These are phyloP conservation scores for Pedetes capensis DNA, from an alignment of 2,113 vertebrate species.

Conservation along the genomic window DNA sequence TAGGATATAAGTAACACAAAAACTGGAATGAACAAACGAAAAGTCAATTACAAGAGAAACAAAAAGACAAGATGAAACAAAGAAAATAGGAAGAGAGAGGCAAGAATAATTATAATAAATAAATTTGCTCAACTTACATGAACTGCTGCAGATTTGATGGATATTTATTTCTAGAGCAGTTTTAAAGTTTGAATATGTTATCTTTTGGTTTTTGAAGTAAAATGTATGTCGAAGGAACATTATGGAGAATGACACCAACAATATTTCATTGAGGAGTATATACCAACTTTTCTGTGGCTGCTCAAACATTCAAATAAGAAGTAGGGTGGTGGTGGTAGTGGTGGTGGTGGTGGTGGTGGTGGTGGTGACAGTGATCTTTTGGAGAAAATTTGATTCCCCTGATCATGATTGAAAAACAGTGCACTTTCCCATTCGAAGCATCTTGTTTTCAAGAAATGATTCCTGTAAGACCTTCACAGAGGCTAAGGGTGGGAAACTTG, in stretches of 20 bases:
- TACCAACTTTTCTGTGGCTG: not conserved
- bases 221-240: not conserved
- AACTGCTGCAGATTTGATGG: not conserved
- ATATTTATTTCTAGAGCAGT: not conserved
- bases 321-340: no score
- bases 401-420: not conserved
- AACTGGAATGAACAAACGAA: not conserved
- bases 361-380: not conserved
- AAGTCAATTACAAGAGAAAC: not conserved
- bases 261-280: not conserved
- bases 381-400: not conserved
- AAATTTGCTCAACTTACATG: not conserved
- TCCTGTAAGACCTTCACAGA: rapidly evolving
- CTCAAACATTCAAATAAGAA: not conserved
- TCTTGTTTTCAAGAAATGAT: not conserved
- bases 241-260: not conserved
- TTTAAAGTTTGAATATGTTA: not conserved
- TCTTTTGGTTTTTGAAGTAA: not conserved
- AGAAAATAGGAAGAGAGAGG: not conserved
- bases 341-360: not conserved
- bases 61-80: not conserved
- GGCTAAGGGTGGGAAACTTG: not conserved
- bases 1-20: not conserved
- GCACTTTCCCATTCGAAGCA: not conserved
- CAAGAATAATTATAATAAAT: not conserved